Percentiles rank a stretch among this genome's conserved stretches.
Conservation (phyloP, 23 tunicate genomes). For the Styela clava region DNA sequence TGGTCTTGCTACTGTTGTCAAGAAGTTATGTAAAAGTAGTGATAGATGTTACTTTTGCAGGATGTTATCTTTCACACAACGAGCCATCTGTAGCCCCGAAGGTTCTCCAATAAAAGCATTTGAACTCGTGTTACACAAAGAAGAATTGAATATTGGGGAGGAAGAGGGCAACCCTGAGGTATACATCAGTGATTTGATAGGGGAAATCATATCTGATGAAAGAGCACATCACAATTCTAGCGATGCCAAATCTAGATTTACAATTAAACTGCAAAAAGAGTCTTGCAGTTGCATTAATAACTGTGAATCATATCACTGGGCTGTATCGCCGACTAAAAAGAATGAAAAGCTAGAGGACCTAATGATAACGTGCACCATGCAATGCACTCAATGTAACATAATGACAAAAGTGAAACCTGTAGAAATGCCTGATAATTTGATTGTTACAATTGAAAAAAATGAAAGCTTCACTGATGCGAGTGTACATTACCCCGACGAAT, state of each 20-base stretch:
- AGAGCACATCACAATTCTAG: background rate
- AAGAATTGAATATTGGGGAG: background rate
- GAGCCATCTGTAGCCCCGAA: background rate
- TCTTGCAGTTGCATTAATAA: background rate
- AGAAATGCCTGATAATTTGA: conserved; percentile 18
- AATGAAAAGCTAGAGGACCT: conserved; percentile 5
- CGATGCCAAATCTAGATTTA: background rate
- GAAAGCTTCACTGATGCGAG: background rate
- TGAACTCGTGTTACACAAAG: conserved; percentile 2
- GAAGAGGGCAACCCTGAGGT: conserved; percentile 17
- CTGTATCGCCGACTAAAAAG: conserved; percentile 2
- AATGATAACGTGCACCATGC: background rate
- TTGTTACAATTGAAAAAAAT: background rate
- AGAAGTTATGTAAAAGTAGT: background rate
- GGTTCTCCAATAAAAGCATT: background rate
- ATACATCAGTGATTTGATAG: background rate
- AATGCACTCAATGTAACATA: conserved; percentile 4
- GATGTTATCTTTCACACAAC: background rate
- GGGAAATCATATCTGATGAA: background rate
- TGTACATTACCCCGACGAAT: conserved; percentile 18
- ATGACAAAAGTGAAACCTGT: conserved; percentile 5
- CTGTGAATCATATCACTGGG: conserved; percentile 14
- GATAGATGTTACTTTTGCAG: conserved; percentile 7
- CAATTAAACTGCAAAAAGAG: conserved; percentile 2
- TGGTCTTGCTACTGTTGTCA: background rate